phyloP scores from a whole-genome alignment of 2,797 vertebrate species.

The Rhadinocentrus ornatus region DNA sequence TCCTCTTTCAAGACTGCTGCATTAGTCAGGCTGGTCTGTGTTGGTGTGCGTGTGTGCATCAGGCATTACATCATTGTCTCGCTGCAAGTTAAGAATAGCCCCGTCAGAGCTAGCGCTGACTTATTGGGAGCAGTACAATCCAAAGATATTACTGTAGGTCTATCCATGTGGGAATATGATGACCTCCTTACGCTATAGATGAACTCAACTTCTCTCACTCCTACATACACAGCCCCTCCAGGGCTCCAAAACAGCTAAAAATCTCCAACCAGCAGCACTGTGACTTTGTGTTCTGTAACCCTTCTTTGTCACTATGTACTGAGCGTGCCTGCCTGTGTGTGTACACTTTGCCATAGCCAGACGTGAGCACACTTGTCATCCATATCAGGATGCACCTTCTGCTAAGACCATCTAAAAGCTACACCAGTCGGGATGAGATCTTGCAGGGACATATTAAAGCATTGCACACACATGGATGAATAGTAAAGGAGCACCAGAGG shows the following conservation, averaged over 20 bases:
- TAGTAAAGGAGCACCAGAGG: slow-evolving; percentile 62
- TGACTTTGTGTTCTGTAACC: slow-evolving; percentile 48
- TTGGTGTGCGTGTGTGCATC: slow-evolving; percentile 77
- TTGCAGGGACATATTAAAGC: slow-evolving; percentile 68
- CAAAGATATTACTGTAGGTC: slow-evolving; percentile 86
- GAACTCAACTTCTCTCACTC: slow-evolving; percentile 74
- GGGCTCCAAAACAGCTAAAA: slow-evolving; percentile 65
- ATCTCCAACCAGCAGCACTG: slow-evolving; percentile 57
- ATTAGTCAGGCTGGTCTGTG: slow-evolving; percentile 81
- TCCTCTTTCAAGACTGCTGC: slow-evolving; percentile 82
- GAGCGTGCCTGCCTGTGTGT: slow-evolving; percentile 58
- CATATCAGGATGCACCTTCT: slow-evolving; percentile 70
- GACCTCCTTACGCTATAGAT: slow-evolving; percentile 84
- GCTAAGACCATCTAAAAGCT: slow-evolving; percentile 67
- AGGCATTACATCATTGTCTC: slow-evolving; percentile 85
- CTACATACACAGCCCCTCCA: slow-evolving; percentile 65
- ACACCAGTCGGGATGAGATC: slow-evolving; percentile 54
- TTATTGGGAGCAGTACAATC: slow-evolving; percentile 85
- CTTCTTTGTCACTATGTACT: slow-evolving; percentile 41
- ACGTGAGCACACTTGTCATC: slow-evolving; percentile 62
- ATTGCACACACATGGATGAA: slow-evolving; percentile 62
- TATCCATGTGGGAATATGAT: slow-evolving; percentile 81
- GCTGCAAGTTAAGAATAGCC: slow-evolving; percentile 83
- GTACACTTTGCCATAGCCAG: slow-evolving; percentile 47
- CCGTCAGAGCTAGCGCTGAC: slow-evolving; percentile 81